Conservation (phyloP, 1,140 invertebrate genomes). For the Drosophila malerkotliana region DNA sequence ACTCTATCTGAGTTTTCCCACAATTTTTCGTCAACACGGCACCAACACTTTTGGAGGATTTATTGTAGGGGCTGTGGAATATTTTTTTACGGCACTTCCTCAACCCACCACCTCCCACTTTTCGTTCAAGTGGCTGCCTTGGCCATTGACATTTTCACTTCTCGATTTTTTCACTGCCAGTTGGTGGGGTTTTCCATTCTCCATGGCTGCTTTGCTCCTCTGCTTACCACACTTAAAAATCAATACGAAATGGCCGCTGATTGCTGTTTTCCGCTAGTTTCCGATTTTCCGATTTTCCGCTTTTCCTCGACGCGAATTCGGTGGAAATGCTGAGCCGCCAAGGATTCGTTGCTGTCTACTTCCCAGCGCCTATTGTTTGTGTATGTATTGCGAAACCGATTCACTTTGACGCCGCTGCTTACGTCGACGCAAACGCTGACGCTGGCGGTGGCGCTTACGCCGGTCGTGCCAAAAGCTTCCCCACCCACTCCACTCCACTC, state of each 20-base stretch:
- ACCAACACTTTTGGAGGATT: not conserved
- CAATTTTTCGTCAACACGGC: conserved; percentile 19
- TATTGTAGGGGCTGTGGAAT: not conserved
- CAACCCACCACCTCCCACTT: conserved; percentile 15
- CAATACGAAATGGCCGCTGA: conserved; percentile 68
- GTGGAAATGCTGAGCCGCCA: conserved; percentile 49
- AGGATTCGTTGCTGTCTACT: conserved; percentile 65
- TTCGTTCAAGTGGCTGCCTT: conserved; percentile 2
- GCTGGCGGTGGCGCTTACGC: conserved; percentile 7
- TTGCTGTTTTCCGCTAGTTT: conserved; percentile 11
- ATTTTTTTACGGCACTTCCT: conserved; percentile 14
- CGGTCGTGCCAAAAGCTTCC: conserved; percentile 18
- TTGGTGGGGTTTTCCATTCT: conserved; percentile 42
- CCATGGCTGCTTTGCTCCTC: conserved; percentile 11
- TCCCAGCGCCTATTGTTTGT: conserved; percentile 83
- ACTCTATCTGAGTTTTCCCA: conserved; percentile 2
- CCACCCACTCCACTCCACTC: conserved; percentile 8
- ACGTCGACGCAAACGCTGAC: conserved; percentile 18
- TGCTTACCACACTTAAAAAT: conserved; percentile 78
- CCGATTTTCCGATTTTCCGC: conserved; percentile 36
- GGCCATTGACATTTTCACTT: conserved; percentile 39
- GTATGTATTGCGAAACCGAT: conserved; percentile 84
- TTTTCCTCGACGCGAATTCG: conserved; percentile 56
- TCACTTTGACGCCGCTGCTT: conserved; percentile 38
- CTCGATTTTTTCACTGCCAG: conserved; percentile 33